These are phyloP conservation scores for Cyphomyrus discorhynchus DNA, from an alignment of 2,113 vertebrate species.

Conservation along the genomic window DNA sequence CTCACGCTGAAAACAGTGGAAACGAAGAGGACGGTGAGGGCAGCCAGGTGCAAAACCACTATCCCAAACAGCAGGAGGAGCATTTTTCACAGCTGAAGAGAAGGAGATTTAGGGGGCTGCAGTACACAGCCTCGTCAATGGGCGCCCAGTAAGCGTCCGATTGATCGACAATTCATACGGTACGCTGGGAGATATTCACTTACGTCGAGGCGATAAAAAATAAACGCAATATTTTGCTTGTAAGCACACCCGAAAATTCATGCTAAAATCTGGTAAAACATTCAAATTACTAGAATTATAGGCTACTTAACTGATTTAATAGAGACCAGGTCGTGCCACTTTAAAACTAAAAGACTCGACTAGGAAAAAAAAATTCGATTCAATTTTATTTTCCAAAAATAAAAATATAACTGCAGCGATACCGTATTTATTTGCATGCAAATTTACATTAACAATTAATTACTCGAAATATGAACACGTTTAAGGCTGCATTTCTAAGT, in stretches of 20 bases:
- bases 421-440: neutral
- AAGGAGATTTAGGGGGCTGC: neutral
- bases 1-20: constrained; percentile 15
- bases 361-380: neutral
- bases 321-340: neutral
- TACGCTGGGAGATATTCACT: neutral
- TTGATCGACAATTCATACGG: neutral
- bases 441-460: neutral
- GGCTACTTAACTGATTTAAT: neutral
- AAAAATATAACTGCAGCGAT: neutral
- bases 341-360: neutral
- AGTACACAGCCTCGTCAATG: neutral
- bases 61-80: neutral
- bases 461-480: neutral
- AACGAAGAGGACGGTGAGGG: neutral
- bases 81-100: constrained; percentile 2
- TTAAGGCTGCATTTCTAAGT: neutral
- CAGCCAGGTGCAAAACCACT: constrained; percentile 4
- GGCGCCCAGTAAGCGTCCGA: neutral
- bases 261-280: neutral
- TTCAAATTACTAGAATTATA: neutral
- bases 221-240: neutral
- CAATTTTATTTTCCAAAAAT: neutral
- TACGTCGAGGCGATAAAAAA: neutral
- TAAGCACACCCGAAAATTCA: neutral